These are phyloP conservation scores for Luffia ferchaultella DNA, from an alignment of 2,888 invertebrate genomes.

Conservation along the genomic window DNA sequence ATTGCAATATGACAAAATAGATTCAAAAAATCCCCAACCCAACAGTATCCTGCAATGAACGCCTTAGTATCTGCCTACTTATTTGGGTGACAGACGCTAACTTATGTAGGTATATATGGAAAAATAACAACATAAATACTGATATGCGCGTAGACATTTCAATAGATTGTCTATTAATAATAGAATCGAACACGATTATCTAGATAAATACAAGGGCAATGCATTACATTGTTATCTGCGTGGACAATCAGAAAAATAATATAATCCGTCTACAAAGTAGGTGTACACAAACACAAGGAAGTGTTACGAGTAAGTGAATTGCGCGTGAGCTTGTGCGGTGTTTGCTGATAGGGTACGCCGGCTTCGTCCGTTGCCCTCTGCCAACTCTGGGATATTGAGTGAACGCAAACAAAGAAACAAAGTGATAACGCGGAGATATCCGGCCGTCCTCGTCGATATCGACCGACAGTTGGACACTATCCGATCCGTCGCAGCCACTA, in stretches of 20 bases:
- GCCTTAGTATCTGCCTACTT: too few relatives aligned
- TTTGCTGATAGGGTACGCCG: slow-evolving; percentile 42
- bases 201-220: neutral
- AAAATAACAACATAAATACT: too few relatives aligned
- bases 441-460: slow-evolving; percentile 1
- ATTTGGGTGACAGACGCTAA: too few relatives aligned
- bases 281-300: neutral
- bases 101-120: too few relatives aligned
- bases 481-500: neutral
- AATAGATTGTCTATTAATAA: too few relatives aligned
- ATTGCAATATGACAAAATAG: too few relatives aligned
- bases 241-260: neutral
- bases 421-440: slow-evolving; percentile 29
- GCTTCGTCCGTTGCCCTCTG: slow-evolving; percentile 54
- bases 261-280: neutral
- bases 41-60: too few relatives aligned
- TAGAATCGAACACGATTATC: neutral
- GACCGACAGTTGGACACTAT: neutral
- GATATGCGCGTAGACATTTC: too few relatives aligned
- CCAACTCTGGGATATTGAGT: slow-evolving; percentile 63
- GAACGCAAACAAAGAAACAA: slow-evolving; percentile 57
- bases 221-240: neutral
- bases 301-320: neutral
- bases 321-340: slow-evolving; percentile 24
- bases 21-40: too few relatives aligned